A percentile compares a stretch with the other conserved stretches of the same genome.
Evolutionary conservation across 2,797 vertebrate genomes (phyloP).

Genomic region (Remorina albescens): DNA sequence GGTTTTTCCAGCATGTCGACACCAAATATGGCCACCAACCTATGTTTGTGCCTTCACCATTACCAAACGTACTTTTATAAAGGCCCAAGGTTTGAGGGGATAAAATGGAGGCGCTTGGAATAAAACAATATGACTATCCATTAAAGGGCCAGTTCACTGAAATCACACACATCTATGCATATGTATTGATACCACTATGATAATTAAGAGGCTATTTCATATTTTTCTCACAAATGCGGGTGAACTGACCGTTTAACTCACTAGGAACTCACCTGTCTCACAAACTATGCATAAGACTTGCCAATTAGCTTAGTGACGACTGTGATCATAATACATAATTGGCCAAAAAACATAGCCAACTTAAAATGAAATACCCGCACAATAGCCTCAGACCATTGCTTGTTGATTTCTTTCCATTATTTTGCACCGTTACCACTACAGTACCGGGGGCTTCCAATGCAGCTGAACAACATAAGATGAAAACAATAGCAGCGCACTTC

Average conservation of each 20-base stretch:
- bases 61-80: not conserved
- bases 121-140: constrained; percentile 19
- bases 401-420: not conserved
- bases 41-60: constrained; percentile 15
- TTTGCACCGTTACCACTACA: not conserved
- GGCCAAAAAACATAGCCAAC: constrained; percentile 21
- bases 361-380: constrained; percentile 29
- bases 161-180: constrained; percentile 9
- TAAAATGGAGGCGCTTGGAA: constrained; percentile 41
- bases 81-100: constrained; percentile 13
- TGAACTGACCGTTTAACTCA: constrained; percentile 37
- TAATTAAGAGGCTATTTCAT: not conserved
- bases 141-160: constrained; percentile 22
- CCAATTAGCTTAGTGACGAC: constrained; percentile 4
- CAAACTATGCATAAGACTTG: constrained; percentile 12
- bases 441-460: not conserved
- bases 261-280: too few species aligned
- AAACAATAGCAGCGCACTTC: constrained; percentile 8
- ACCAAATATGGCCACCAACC: constrained; percentile 14
- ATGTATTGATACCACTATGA: not conserved
- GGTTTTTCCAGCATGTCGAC: constrained; percentile 9
- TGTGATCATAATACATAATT: constrained; percentile 28
- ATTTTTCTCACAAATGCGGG: not conserved
- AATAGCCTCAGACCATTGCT: constrained; percentile 20
- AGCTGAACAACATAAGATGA: not conserved